Evolutionary conservation across 1,140 invertebrate genomes (phyloP).

Genomic region (Ceratosolen fusciceps): DNA sequence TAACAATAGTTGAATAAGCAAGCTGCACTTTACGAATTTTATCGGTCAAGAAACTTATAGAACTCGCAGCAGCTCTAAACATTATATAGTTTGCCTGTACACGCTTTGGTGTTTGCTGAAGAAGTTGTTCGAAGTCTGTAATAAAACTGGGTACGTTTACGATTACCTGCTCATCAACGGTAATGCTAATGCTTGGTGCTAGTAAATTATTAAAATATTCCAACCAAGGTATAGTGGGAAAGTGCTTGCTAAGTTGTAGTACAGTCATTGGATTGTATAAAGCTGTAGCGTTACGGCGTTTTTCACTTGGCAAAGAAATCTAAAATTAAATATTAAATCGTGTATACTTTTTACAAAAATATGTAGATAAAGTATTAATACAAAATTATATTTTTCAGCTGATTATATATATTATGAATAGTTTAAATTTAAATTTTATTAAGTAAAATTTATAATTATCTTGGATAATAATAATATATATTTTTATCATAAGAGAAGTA

Average conservation of each 20-base stretch:
- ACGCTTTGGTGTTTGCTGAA: conserved; percentile 75
- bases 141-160: conserved; percentile 86
- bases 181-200: conserved; percentile 74
- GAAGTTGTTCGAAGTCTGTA: conserved; percentile 76
- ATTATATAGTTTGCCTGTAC: conserved; percentile 78
- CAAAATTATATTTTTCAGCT: no score
- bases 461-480: no score
- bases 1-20: conserved; percentile 80
- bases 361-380: no score
- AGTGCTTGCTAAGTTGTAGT: conserved; percentile 79
- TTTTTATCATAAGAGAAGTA: no score
- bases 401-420: no score
- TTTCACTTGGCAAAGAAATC: conserved; percentile 91
- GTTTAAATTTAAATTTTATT: no score
- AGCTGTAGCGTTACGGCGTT: conserved; percentile 90
- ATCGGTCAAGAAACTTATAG: conserved; percentile 83
- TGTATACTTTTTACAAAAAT: no score
- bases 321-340: conserved; percentile 58
- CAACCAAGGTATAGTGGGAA: conserved; percentile 84
- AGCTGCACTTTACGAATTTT: conserved; percentile 80
- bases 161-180: conserved; percentile 82
- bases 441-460: no score
- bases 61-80: conserved; percentile 81
- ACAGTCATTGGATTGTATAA: conserved; percentile 93
- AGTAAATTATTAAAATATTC: conserved; percentile 87